A percentile compares a stretch with the other conserved stretches of the same genome.
These are phyloP conservation scores for Porites australiensis DNA, from an alignment of 64 coral and sea anemone genomes.

Conservation along the genomic window DNA sequence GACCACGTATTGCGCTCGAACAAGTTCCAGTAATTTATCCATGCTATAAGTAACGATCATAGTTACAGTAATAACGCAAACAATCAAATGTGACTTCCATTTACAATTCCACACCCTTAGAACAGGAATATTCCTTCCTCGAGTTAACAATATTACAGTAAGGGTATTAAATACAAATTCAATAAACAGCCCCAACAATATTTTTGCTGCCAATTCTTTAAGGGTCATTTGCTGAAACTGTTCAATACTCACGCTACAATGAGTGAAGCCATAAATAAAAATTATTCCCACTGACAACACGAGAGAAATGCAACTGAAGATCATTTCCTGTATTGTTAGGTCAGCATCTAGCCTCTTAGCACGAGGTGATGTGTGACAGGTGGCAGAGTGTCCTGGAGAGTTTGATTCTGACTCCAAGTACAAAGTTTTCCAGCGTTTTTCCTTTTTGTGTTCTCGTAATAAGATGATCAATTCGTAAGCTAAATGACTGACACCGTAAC, in stretches of 20 bases:
- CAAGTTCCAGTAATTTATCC: not conserved
- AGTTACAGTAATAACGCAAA: not conserved
- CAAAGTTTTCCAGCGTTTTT: not conserved
- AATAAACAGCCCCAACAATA: not conserved
- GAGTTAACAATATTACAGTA: not conserved
- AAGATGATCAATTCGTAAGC: not conserved
- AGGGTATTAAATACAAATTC: not conserved
- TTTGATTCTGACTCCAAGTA: not conserved
- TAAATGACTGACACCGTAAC: not conserved
- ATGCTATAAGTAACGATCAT: not conserved
- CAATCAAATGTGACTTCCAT: slow-evolving; percentile 17
- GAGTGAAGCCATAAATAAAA: not conserved
- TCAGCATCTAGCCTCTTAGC: slow-evolving; percentile 12
- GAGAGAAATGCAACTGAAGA: not conserved
- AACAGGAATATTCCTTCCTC: not conserved
- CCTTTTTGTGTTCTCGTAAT: not conserved
- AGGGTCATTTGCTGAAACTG: not conserved
- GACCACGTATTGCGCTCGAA: not conserved
- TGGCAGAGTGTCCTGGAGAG: not conserved
- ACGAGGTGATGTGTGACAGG: not conserved
- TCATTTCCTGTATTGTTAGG: slow-evolving; percentile 4
- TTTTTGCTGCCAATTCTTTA: not conserved
- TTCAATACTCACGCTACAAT: not conserved
- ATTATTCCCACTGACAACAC: slow-evolving; percentile 1
- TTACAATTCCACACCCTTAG: not conserved